Conservation (phyloP, 2,113 vertebrate genomes). For the Stomatorhinus ivindoensis region DNA sequence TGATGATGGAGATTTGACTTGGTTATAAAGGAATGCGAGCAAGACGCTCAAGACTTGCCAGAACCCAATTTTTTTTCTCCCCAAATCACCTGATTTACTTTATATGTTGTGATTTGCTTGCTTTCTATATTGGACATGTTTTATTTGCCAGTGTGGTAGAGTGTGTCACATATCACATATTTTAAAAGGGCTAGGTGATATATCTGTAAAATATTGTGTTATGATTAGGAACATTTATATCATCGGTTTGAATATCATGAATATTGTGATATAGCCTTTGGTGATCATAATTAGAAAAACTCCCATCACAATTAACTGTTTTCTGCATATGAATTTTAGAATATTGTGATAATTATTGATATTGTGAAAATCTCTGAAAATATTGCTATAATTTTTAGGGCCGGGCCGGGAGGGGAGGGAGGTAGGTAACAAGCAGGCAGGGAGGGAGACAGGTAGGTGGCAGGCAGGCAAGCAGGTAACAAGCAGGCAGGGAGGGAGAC, state of each 20-base stretch:
- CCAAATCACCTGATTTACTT: neutral
- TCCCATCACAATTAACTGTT: neutral
- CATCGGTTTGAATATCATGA: neutral
- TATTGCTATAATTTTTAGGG: neutral
- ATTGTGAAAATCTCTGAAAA: neutral
- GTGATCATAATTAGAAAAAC: neutral
- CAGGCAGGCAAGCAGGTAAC: no score
- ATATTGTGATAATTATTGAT: neutral
- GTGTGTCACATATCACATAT: neutral
- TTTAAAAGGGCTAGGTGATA: neutral
- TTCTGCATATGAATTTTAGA: neutral
- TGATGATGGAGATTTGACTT: neutral
- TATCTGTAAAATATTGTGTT: neutral
- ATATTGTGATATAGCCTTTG: neutral
- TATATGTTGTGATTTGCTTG: neutral
- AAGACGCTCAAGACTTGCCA: neutral
- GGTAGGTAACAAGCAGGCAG: no score
- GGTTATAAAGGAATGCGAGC: neutral
- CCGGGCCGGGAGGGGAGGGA: no score
- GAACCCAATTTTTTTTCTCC: neutral
- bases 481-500: no score
- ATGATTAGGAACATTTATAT: neutral
- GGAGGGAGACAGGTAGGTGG: no score
- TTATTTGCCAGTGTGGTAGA: neutral
- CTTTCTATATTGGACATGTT: neutral